These are phyloP conservation scores for Cyphomyrmex costatus DNA, from an alignment of 1,140 invertebrate genomes.

Conservation along the genomic window DNA sequence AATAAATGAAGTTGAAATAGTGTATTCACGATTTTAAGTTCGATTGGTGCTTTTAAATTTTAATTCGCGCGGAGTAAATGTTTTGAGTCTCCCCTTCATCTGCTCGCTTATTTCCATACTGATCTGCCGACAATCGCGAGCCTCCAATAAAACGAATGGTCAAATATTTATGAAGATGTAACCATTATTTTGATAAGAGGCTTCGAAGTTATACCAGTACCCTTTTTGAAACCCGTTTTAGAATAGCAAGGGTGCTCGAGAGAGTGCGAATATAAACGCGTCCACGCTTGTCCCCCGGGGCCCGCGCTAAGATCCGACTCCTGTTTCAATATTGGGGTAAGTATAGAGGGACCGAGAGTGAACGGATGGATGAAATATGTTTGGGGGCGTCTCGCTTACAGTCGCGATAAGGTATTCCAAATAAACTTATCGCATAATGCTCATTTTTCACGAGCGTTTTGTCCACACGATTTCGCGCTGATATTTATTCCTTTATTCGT, in stretches of 20 bases:
- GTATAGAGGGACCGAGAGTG: slow-evolving; percentile 58
- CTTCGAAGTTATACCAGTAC: slow-evolving; percentile 79
- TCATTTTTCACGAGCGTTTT: slow-evolving; percentile 49
- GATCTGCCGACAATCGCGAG: slow-evolving; percentile 83
- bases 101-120: slow-evolving; percentile 81
- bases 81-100: slow-evolving; percentile 37
- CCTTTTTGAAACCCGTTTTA: slow-evolving; percentile 54
- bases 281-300: slow-evolving; percentile 77
- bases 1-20: neutral
- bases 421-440: slow-evolving; percentile 71
- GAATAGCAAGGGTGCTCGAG: slow-evolving; percentile 55
- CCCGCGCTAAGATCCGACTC: slow-evolving; percentile 80
- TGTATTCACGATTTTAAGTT: neutral
- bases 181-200: slow-evolving; percentile 87
- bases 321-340: slow-evolving; percentile 83
- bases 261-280: slow-evolving; percentile 86
- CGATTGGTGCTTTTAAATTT: slow-evolving; percentile 23
- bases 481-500: slow-evolving; percentile 21
- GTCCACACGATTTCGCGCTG: neutral
- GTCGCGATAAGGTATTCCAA: slow-evolving; percentile 62
- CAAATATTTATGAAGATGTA: slow-evolving; percentile 87
- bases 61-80: slow-evolving; percentile 37
- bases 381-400: slow-evolving; percentile 56
- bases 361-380: slow-evolving; percentile 66
- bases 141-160: slow-evolving; percentile 74